A percentile compares a stretch with the other conserved stretches of the same genome.
These are phyloP conservation scores for Hemibagrus guttatus DNA, from an alignment of 2,797 vertebrate genomes.

Conservation along the genomic window DNA sequence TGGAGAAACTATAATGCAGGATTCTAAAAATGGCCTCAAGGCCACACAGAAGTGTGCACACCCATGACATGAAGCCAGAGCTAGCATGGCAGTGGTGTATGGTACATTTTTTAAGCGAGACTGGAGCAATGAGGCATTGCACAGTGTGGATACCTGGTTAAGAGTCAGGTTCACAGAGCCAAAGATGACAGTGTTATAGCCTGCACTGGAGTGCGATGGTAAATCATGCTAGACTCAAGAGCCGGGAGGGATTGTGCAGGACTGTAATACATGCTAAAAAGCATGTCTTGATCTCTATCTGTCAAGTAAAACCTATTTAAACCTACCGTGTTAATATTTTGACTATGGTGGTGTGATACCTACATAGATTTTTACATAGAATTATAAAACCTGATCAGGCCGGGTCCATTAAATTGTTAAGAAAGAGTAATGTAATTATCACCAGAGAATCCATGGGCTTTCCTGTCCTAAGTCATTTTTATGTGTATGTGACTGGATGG, in stretches of 20 bases:
- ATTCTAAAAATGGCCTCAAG: constrained; percentile 23
- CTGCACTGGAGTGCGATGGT: not conserved
- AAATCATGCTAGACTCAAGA: constrained; percentile 25
- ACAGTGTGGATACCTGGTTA: not conserved
- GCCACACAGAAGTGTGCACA: constrained; percentile 43
- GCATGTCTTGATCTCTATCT: not conserved
- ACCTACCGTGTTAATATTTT: not conserved
- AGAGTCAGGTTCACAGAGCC: not conserved
- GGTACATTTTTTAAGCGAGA: constrained; percentile 1
- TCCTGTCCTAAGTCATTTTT: not conserved
- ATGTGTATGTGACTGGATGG: not conserved
- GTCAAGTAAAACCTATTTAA: not conserved
- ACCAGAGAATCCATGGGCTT: not conserved
- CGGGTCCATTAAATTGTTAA: not conserved
- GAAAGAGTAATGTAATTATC: not conserved
- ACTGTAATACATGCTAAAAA: constrained; percentile 22
- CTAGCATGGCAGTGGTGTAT: constrained; percentile 12
- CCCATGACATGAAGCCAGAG: constrained; percentile 15
- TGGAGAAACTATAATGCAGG: constrained; percentile 27
- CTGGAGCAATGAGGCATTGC: constrained; percentile 11
- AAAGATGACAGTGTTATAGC: constrained; percentile 39
- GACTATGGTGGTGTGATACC: no score
- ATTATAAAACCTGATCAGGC: not conserved
- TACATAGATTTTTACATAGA: not conserved
- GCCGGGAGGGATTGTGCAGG: constrained; percentile 13